Percentiles rank a stretch among this genome's conserved stretches.
Evolutionary conservation across 2,113 vertebrate species (phyloP).

Genomic region (Penelope pileata): DNA sequence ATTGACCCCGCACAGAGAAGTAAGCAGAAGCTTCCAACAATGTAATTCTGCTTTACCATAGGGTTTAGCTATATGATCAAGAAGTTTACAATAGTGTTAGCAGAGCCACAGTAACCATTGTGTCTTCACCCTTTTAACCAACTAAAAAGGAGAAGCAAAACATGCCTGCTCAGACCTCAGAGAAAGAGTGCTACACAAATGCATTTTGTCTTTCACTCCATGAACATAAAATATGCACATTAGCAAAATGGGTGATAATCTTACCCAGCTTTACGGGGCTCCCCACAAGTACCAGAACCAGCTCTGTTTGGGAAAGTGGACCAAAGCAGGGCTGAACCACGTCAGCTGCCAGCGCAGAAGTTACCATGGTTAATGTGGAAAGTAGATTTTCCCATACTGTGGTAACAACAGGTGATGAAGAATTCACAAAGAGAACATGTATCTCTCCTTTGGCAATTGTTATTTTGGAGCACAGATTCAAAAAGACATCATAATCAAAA

Average conservation of each 20-base stretch:
- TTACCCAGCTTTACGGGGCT: fast-evolving
- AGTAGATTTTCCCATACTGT: background rate
- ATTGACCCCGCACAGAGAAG: background rate
- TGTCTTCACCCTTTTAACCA: background rate
- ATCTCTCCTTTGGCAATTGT: fast-evolving
- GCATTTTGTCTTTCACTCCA: background rate
- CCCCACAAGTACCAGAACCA: background rate
- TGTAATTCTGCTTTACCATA: background rate
- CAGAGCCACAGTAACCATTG: background rate
- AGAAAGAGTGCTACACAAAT: background rate
- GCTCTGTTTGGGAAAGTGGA: background rate
- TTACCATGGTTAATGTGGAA: fast-evolving
- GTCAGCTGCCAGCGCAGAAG: background rate
- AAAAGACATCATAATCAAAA: background rate
- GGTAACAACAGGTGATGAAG: fast-evolving
- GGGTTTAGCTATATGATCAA: background rate
- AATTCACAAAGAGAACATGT: fast-evolving
- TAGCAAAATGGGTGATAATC: background rate
- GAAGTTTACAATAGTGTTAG: background rate
- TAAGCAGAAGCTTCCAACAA: background rate
- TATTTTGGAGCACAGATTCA: background rate
- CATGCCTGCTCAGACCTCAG: background rate
- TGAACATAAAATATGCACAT: background rate
- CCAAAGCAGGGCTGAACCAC: constrained; percentile 2
- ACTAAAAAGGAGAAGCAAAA: background rate